Evolutionary conservation across 2,113 vertebrate genomes (phyloP).

Genomic region (Alaudala cheleensis): DNA sequence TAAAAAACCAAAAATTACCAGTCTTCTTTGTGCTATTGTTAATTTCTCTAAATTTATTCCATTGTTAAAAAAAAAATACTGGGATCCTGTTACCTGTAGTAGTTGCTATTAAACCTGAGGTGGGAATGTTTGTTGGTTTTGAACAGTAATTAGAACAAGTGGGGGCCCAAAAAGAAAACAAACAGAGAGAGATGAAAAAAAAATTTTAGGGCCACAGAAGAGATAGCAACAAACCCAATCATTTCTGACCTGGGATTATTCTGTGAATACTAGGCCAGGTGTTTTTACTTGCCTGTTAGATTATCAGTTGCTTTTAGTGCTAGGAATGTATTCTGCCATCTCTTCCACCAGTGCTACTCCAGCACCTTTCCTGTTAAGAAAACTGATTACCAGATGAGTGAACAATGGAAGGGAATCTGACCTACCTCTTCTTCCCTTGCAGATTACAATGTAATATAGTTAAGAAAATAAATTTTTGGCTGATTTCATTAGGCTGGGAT

Average conservation of each 20-base stretch:
- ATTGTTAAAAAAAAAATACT: not conserved
- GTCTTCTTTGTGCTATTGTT: not conserved
- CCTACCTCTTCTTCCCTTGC: not conserved
- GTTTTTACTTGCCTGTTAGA: not conserved
- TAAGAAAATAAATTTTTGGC: not conserved
- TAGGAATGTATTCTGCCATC: not conserved
- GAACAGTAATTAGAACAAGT: not conserved
- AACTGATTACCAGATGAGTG: not conserved
- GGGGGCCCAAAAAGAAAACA: not conserved
- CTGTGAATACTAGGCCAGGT: not conserved
- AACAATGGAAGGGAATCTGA: not conserved
- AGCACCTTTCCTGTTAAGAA: not conserved
- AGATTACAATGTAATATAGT: not conserved
- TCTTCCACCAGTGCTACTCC: not conserved
- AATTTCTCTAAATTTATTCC: not conserved
- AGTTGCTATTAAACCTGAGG: not conserved
- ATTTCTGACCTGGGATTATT: not conserved
- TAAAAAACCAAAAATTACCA: not conserved
- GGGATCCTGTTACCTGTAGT: not conserved
- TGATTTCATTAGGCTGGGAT: not conserved
- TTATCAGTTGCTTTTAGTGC: not conserved
- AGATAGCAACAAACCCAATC: not conserved
- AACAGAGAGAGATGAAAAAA: not conserved
- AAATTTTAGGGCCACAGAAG: not conserved
- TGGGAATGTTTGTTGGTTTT: not conserved